Base-by-base conservation (phyloP, 2,113 vertebrate species). In the Aix galericulata region DNA sequence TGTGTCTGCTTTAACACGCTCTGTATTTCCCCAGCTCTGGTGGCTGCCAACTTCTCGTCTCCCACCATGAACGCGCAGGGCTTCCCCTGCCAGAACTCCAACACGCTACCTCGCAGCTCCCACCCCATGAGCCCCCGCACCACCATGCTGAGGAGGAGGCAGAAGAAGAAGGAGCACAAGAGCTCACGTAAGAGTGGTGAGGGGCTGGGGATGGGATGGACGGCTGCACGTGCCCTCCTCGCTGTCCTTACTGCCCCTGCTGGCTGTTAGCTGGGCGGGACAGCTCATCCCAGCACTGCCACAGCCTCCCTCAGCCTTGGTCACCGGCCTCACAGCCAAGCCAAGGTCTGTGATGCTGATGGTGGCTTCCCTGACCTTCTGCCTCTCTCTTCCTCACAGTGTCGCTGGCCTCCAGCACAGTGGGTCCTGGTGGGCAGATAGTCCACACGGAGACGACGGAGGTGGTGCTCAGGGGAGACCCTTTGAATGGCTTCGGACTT, bases 401-500 rank as follows among this genome's bases (percentile, higher is more conserved):
- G 95, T 99, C 99, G 0, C 97, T 99, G 96, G 98, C 99, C 56
- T 99, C 99, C 95, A 99, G 99, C 91, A 99, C 98, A 0, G 98
- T 99, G 59, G 99, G 99, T 62, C 99, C 98, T 2, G 99, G 99
- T 0, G 99, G 99, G 36, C 99, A 99, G 98, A 98, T 99, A 50
- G 99, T 99, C 89, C 99, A 99, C 92, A 97, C 99, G 4, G 99
- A 99, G 97, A 99, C 97, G 1, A 99, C 98, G 7, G 99, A 99
- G 94, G 98, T 99, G 62, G 32, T 99, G 94, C 98, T 99, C 91
- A 98, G 98, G 86, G 99, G 99, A 62, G 99, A 99, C 83, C 99
- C 99, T 9, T 98, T 99, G 96, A 99, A 98, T 64, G 99, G 99
- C 94, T 99, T 99, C 16, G 99, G 99, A 96, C 98, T 99, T 73